These are phyloP conservation scores for Halesus radiatus DNA, from an alignment of 1,140 invertebrate genomes.

Conservation along the genomic window DNA sequence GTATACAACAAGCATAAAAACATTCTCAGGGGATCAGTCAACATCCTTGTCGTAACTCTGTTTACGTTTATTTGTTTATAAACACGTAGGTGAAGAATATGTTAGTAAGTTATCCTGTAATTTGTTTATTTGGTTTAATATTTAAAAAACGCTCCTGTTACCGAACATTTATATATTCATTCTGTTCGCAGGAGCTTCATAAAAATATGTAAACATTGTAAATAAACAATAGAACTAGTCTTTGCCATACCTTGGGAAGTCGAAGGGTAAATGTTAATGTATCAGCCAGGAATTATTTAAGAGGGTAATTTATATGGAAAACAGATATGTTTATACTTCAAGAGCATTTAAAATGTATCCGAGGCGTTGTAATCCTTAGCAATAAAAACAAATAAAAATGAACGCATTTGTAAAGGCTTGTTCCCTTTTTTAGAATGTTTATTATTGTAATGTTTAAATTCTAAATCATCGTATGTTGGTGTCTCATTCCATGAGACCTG, in stretches of 20 bases:
- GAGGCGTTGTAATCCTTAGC: conserved; percentile 34
- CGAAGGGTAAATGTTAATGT: conserved; percentile 5
- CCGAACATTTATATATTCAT: conserved; percentile 8
- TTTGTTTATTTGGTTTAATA: conserved; percentile 35
- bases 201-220: not conserved
- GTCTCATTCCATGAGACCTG: not conserved
- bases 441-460: conserved; percentile 2
- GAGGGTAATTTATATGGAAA: not conserved
- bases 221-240: not conserved
- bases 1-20: not conserved
- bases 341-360: conserved; percentile 17
- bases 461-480: not conserved
- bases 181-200: not conserved
- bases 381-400: conserved; percentile 49
- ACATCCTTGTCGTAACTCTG: conserved; percentile 16
- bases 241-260: not conserved
- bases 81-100: not conserved
- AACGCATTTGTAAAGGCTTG: not conserved
- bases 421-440: not conserved
- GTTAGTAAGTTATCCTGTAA: not conserved
- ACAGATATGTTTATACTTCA: conserved; percentile 26
- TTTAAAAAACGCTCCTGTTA: conserved; percentile 20
- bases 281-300: conserved; percentile 11
- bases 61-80: conserved; percentile 32
- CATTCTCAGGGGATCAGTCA: conserved; percentile 45